Evolutionary conservation across 2,888 invertebrate species (phyloP).

Genomic region (Caenorhabditis wallacei): DNA sequence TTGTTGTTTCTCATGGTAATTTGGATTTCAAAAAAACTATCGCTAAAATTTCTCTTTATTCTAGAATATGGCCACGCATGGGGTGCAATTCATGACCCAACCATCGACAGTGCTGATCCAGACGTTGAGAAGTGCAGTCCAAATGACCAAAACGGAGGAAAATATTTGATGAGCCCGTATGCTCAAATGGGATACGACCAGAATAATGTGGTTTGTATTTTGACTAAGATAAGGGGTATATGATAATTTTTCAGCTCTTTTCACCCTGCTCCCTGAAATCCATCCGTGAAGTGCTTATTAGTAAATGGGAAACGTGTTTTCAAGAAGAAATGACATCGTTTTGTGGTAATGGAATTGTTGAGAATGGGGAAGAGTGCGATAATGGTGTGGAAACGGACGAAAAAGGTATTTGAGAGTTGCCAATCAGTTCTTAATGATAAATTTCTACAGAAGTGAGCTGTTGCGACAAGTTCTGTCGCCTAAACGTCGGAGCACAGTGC

Average conservation of each 20-base stretch:
- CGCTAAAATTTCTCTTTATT: background rate
- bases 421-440: no score
- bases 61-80: constrained; percentile 70
- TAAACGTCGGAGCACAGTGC: constrained; percentile 75
- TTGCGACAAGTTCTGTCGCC: constrained; percentile 63
- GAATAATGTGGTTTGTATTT: constrained; percentile 64
- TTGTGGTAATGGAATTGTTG: constrained; percentile 95
- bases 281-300: constrained; percentile 57
- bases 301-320: constrained; percentile 58
- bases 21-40: background rate
- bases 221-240: no score
- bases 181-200: constrained; percentile 66
- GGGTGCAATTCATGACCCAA: constrained; percentile 65
- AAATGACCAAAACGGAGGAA: constrained; percentile 55
- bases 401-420: constrained; percentile 85
- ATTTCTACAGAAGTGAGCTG: constrained; percentile 53
- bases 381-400: constrained; percentile 95
- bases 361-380: constrained; percentile 97
- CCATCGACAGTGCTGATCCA: constrained; percentile 38
- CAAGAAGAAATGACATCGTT: constrained; percentile 90
- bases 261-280: constrained; percentile 67
- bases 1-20: constrained; percentile 69
- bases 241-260: constrained; percentile 55
- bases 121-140: constrained; percentile 61
- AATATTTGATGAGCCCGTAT: constrained; percentile 63